Evolutionary conservation across 2,113 vertebrate genomes (phyloP).

Genomic region (Columba livia): DNA sequence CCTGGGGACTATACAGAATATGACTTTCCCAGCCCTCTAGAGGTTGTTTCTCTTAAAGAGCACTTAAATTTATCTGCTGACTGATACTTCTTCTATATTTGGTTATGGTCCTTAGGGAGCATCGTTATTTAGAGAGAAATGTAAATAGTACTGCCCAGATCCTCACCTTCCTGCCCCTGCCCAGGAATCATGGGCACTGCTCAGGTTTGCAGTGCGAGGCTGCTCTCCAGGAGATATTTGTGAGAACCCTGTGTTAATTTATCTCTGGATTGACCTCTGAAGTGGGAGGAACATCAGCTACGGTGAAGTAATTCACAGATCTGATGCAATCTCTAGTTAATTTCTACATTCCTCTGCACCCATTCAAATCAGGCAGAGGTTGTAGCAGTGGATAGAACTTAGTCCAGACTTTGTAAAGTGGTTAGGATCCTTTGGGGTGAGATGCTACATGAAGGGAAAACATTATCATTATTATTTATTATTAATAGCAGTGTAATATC

Average conservation of each 20-base stretch:
- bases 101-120: neutral
- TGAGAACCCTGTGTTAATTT: neutral
- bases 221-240: neutral
- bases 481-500: slow-evolving; percentile 43
- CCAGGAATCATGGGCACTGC: neutral
- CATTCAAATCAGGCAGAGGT: neutral
- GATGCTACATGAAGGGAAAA: slow-evolving; percentile 18
- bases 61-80: neutral
- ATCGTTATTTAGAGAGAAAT: slow-evolving; percentile 13
- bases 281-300: neutral
- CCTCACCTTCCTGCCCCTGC: neutral
- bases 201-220: neutral
- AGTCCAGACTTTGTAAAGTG: neutral
- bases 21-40: neutral
- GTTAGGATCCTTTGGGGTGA: neutral
- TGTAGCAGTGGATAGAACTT: neutral
- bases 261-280: neutral
- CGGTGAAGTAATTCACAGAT: neutral
- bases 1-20: neutral
- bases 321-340: neutral
- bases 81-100: neutral
- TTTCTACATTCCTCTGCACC: neutral
- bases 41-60: neutral
- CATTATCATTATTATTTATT: slow-evolving; percentile 23
- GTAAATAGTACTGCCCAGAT: neutral